Evolutionary conservation across 2,113 vertebrate genomes (phyloP), one percentile per base, ranked within the genome.

Genomic region (Tachuris rubrigastra): DNA sequence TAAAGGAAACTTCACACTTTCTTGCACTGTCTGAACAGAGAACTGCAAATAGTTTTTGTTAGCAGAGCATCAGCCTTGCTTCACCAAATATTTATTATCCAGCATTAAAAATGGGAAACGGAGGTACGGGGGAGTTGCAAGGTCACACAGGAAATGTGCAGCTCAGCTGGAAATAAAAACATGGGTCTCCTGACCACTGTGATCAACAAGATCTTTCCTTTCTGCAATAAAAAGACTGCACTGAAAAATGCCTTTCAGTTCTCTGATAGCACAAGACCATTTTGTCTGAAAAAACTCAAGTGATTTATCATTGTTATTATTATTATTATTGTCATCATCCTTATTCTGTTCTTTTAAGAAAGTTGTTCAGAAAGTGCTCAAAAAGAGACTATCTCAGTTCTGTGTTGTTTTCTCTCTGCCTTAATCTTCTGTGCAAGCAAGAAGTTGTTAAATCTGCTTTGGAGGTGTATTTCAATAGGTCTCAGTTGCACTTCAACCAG

Each of bases 151-250:
- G 93, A 94, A 95, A 74, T 2, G 0, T 93, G 75, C 82, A 85
- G 60, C 75, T 47, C 78, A 88, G 85, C 46, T 94, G 90, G 71
- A 91, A 95, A 91, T 72, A 88, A 96, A 96, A 94, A 47, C 78
- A 55, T 8, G 7, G 5, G 27, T 91, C 94, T 91, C 46, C 85
- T 96, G 90, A 80, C 59, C 69, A 9, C 71, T 80, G 71, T 67
- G 82, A 83, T 55, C 87, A 87, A 59, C 39, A 85, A 93, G 24
- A 23, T 24, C 68, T 85, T 93, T 91, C 75, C 91, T 95, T 83
- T 91, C 47, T 83, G 27, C 56, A 80, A 2, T n/a, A 66, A 91
- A 89, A 87, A 87, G 35, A 25, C 39, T 79, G 17, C 5, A 62
- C 62, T 69, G n/a, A 56, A 55, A 91, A 89, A 67, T 12, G 10